Conservation (phyloP, 1,140 invertebrate genomes). For the Diuraphis noxia region DNA sequence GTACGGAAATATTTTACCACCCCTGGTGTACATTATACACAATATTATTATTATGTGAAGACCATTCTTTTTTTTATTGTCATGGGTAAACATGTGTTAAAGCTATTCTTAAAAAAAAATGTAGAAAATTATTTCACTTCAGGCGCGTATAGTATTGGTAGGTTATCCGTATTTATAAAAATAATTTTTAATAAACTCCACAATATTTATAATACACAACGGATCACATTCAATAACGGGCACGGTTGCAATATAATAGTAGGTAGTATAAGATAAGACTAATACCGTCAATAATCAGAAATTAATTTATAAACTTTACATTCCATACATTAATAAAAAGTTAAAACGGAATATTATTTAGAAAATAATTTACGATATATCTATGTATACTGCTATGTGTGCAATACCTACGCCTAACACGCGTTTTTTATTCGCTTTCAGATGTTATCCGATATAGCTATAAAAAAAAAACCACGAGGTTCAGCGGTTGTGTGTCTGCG, state of each 20-base stretch:
- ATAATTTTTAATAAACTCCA: not conserved
- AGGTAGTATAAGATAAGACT: not conserved
- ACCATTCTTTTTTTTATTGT: too few relatives aligned
- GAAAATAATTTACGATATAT: not conserved
- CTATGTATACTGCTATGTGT: not conserved
- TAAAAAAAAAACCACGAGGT: not conserved
- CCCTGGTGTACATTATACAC: too few relatives aligned
- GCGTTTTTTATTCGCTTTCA: conserved; percentile 18
- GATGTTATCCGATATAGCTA: not conserved
- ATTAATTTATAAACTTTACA: not conserved
- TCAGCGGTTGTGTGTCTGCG: not conserved
- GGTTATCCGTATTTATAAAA: too few relatives aligned
- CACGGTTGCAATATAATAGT: not conserved
- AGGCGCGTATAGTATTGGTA: too few relatives aligned
- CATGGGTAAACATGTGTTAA: too few relatives aligned
- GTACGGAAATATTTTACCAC: too few relatives aligned
- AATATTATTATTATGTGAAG: not conserved
- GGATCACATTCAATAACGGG: not conserved
- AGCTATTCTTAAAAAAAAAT: too few relatives aligned
- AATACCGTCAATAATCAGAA: not conserved
- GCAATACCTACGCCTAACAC: not conserved
- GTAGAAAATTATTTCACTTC: too few relatives aligned
- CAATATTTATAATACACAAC: not conserved
- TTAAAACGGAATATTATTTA: not conserved
- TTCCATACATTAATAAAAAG: too few relatives aligned